Percentiles rank a stretch among this genome's conserved stretches.
Conservation (phyloP, 2,888 invertebrate genomes). For the Drosophila percnosoma region DNA sequence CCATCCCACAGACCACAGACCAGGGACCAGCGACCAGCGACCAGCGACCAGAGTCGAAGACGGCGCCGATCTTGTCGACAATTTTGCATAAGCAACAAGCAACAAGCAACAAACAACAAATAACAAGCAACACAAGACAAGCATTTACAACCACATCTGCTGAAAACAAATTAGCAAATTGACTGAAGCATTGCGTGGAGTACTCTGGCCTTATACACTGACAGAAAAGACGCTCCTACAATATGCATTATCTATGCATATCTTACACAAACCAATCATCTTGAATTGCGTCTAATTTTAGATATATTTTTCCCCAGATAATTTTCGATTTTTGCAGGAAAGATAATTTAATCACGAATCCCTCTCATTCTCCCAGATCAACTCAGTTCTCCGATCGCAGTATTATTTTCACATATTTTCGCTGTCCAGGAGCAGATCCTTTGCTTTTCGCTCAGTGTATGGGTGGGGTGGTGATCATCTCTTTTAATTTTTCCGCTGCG, state of each 20-base stretch:
- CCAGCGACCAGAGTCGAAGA: slow-evolving; percentile 39
- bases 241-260: too few relatives aligned
- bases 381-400: neutral
- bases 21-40: neutral
- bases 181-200: slow-evolving; percentile 58
- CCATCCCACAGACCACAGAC: slow-evolving; percentile 24
- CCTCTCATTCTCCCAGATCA: neutral
- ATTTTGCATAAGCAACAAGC: slow-evolving; percentile 54
- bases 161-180: slow-evolving; percentile 62
- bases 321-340: neutral
- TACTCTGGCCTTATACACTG: slow-evolving; percentile 28
- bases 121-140: slow-evolving; percentile 19
- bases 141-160: slow-evolving; percentile 10
- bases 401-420: neutral
- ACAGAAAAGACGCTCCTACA: neutral
- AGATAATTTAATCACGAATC: neutral
- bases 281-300: neutral
- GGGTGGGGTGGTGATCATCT: slow-evolving; percentile 39
- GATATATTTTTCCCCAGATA: neutral
- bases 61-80: slow-evolving; percentile 53
- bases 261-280: neutral
- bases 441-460: slow-evolving; percentile 32
- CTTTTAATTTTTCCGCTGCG: slow-evolving; percentile 33
- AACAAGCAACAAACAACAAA: slow-evolving; percentile 14
- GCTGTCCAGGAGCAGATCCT: neutral